Evolutionary conservation across 2,888 invertebrate genomes (phyloP), one percentile per base, ranked within the genome.

Genomic region (Hololepta plana): DNA sequence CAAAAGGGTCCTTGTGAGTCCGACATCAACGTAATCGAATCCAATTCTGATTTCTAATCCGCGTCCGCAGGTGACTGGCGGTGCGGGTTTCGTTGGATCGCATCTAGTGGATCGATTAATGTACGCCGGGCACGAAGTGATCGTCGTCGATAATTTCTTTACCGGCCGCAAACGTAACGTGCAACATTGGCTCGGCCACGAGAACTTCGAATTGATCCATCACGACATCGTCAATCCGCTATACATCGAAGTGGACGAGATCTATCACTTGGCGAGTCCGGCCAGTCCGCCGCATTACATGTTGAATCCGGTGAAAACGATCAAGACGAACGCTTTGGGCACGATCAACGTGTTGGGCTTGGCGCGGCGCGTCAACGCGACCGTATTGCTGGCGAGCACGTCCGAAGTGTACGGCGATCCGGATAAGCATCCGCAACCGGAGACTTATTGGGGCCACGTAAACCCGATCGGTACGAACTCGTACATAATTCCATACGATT

Each of bases 401-500:
- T 96, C 95, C 1, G 98, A 98, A 58, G 90, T 98, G 0, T 99
- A 98, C 51, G 98, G 98, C 6, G 96, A 99, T 60, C 98, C 98
- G 1, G 84, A 87, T 52, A 85, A 87, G 8, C 98, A 98, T 61
- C 98, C 98, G 1, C 98, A 98, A 51, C 76, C 81, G 1, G 98
- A 99, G 59, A 79, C 84, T 1, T 96, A 96, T 48, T 98, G 96
- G 95, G 98, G 98, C 1, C 85, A 98, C 54, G 98, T 98, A 1
- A 99, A 98, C 64, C 95, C 96, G 4, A 95, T 98, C 43, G 87
- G 80, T 72, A 53, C 54, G 36, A 6, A 13, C 10, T 8, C n/a
- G n/a, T n/a, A n/a, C n/a, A n/a, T n/a, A 15, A 26, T 10, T 14
- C 9, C n/a, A 15, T 23, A n/a, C n/a, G n/a, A n/a, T n/a, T n/a